Evolutionary conservation across 1,140 invertebrate species (phyloP), one percentile per base, ranked within the genome.

Genomic region (Augochlora pura): DNA sequence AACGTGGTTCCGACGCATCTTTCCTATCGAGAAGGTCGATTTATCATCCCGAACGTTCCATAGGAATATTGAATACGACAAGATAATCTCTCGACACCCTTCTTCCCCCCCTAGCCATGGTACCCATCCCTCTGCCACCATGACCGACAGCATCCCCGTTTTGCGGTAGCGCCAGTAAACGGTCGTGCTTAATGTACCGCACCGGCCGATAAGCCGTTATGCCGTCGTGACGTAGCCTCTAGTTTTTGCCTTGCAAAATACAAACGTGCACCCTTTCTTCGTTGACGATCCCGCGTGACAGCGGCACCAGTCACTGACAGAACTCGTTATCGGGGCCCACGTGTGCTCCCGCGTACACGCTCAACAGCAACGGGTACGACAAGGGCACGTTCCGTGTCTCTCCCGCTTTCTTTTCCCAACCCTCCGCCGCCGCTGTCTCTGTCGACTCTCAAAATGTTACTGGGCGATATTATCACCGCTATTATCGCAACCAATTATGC

Each of bases 41-140:
- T 87, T 87, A 87, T 87, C 86, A 87, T 87, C 80, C 81, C 64
- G 86, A 80, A 78, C 86, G 83, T 85, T 87, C 86, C 86, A 87
- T 85, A 85, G 86, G 86, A 87, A 87, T 87, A 87, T 87, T 87
- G 86, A 87, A 87, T 87, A 87, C 86, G 86, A 87, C 86, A 87
- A 87, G 86, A 87, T 87, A 87, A 87, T 87, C 86, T 87, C 85
- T 87, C 85, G 85, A 86, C 86, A 82, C 85, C 82, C 85, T 77
- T 54, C 78, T 46, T 46, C 42, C 14, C 69, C 80, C 57, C 49
- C n/a, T n/a, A 18, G 52, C 66, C 27, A 14, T 25, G 9, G 46
- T 23, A 16, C 25, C 27, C 21, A 46, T 68, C 25, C 27, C 39
- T 57, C 59, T 25, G 46, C 77, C 77, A 72, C 59, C 70, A 69